Evolutionary conservation across 1,140 invertebrate genomes (phyloP), one percentile per base, ranked within the genome.

Genomic region (Philaenus spumarius): DNA sequence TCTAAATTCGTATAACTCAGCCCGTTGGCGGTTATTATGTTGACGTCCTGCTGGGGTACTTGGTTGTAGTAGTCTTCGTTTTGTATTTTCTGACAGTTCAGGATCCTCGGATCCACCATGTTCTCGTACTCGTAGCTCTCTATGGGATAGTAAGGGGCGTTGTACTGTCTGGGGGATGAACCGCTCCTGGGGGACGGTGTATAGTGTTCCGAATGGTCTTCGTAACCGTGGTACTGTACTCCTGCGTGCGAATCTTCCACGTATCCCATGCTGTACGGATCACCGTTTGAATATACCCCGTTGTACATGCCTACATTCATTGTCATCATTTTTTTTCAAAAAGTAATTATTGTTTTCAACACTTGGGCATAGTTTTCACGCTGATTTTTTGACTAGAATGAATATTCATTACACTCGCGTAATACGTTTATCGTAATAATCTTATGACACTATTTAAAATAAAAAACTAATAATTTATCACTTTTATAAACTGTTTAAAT

Each of bases 1-100:
- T 95, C 91, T 65, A 95, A 72, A 72, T 94, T 94, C 0, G 91
- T 94, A 70, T 95, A 95, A 69, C 90, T 91, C 40, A 93, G 73
- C 0, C 90, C 90, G 55, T 89, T 89, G 0, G 88, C 86, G 64
- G 84, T 90, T 47, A 92, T 91, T 17, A 91, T 89, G 9, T 80
- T 75, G 15, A 61, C 26, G 7, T 58, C 43, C 2, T 12, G 14
- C 7, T 47, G 45, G 2, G 15, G 26, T 20, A 48, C 19, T n/a
- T 51, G 48, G 24, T 51, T 35, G 26, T 35, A 51, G 5, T 19
- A n/a, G 3, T 51, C 48, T 51, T 51, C 48, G 48, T 51, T 24
- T 12, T 24, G 48, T 11, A 51, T 51, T 7, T 40, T 59, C 24
- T 52, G 60, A 42, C 35, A 54, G 20, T 60, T n/a, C n/a, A n/a